Base-by-base conservation (phyloP, 2,888 invertebrate species). In the Schrankia costaestrigalis region DNA sequence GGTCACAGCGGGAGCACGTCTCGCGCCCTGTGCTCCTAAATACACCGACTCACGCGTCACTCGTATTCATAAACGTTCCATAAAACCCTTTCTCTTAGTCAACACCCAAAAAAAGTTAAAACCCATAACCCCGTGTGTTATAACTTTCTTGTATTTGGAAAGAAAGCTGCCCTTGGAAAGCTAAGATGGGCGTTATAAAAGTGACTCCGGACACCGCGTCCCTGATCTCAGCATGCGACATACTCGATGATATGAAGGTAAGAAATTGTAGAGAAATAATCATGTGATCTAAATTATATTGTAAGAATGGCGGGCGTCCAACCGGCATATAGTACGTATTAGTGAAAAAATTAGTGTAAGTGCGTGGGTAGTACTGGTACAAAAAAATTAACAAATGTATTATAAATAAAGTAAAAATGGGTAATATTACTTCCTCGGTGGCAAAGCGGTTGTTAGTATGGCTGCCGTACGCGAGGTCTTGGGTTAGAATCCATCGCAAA, bases 191-290 rank as follows among this genome's bases (percentile, higher is more conserved):
- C 62, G 84, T 87, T 44, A 85, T 86, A 35, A 85, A 86, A 79
- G 69, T 85, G 70, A 74, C 71, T 56, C 76, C 82, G 44, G 86
- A 87, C 69, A 72, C 84, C 56, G 76, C 76, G 47, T 75, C 77
- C 56, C 75, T 85, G 46, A 78, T 83, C 71, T 85, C 87, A 30
- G 85, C 61, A 21, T 86, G 86, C 54, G 87, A 87, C 46, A 64
- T 86, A 76, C 83, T 87, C 73, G 87, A 87, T 58, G 86, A 87
- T 42, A 82, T 86, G 82, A 81, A 80, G 85, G 86, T 87, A 71
- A 80, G 82, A 57, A 40, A 31, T 37, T 37, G 33, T 31, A 41
- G 42, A 45, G 44, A 48, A 41, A n/a, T n/a, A 50, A 56, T 61
- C 71, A 69, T 74, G 70, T 75, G 71, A 73, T 66, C 44, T 42